phyloP scores from a whole-genome alignment of 2,888 invertebrate species.

The Pteria penguin region DNA sequence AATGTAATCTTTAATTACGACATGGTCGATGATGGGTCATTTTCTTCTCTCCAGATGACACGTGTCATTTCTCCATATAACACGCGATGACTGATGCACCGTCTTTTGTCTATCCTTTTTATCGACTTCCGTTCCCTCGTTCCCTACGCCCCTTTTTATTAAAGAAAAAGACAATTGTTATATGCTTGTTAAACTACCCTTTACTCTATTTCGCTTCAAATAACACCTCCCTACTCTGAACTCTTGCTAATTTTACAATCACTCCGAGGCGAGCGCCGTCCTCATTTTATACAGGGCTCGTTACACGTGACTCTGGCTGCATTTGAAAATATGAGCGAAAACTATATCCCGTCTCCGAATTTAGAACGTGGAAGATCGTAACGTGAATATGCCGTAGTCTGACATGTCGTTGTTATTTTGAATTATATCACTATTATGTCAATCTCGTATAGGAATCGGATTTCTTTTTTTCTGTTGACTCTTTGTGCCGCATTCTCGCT shows the following conservation, averaged over 20 bases:
- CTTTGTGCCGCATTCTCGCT: not conserved
- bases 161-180: constrained; percentile 44
- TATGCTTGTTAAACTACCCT: constrained; percentile 43
- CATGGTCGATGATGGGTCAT: constrained; percentile 30
- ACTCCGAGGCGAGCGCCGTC: constrained; percentile 32
- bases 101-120: constrained; percentile 44
- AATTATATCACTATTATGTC: not conserved
- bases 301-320: constrained; percentile 32
- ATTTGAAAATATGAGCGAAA: constrained; percentile 4
- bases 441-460: not conserved
- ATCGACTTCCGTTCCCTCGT: constrained; percentile 34
- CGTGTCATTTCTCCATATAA: constrained; percentile 36
- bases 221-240: constrained; percentile 35
- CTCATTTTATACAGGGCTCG: constrained; percentile 35
- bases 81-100: constrained; percentile 34
- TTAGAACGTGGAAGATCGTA: not conserved
- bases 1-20: constrained; percentile 35
- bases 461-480: constrained; percentile 8
- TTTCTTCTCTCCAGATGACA: constrained; percentile 30
- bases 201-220: constrained; percentile 37
- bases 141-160: constrained; percentile 32
- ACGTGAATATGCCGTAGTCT: not conserved
- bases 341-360: not conserved
- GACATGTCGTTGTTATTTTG: not conserved
- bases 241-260: constrained; percentile 42